phyloP scores from a whole-genome alignment of 2,797 vertebrate species.

The Pseudomugil tenellus region DNA sequence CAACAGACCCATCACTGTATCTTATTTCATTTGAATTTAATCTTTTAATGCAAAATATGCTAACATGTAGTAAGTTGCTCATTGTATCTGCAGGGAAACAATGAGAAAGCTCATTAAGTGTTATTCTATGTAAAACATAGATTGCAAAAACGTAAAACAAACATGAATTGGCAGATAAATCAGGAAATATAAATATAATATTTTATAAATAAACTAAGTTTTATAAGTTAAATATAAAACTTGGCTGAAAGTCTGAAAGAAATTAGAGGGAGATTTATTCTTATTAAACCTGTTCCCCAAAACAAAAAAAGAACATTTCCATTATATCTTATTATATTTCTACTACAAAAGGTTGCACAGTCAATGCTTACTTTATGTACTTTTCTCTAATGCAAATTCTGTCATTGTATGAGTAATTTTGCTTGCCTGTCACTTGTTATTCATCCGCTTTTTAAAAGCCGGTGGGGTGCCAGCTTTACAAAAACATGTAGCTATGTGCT shows the following conservation, averaged over 20 bases:
- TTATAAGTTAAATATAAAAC: background rate
- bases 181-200: background rate
- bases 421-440: background rate
- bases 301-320: background rate
- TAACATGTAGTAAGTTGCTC: conserved; percentile 17
- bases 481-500: too few species aligned
- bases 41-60: conserved; percentile 50
- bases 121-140: background rate
- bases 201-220: conserved; percentile 1
- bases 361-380: background rate
- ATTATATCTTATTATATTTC: background rate
- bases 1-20: conserved; percentile 35
- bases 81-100: conserved; percentile 20
- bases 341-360: background rate
- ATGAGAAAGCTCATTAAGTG: background rate
- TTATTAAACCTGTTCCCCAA: background rate
- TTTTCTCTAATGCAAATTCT: background rate
- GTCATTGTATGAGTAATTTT: background rate
- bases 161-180: background rate
- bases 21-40: conserved; percentile 64
- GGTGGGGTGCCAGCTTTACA: too few species aligned
- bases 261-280: background rate
- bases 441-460: background rate
- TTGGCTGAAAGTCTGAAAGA: background rate
- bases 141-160: too few species aligned